Conservation (phyloP, 2,113 vertebrate genomes). For the Spermophilus dauricus region DNA sequence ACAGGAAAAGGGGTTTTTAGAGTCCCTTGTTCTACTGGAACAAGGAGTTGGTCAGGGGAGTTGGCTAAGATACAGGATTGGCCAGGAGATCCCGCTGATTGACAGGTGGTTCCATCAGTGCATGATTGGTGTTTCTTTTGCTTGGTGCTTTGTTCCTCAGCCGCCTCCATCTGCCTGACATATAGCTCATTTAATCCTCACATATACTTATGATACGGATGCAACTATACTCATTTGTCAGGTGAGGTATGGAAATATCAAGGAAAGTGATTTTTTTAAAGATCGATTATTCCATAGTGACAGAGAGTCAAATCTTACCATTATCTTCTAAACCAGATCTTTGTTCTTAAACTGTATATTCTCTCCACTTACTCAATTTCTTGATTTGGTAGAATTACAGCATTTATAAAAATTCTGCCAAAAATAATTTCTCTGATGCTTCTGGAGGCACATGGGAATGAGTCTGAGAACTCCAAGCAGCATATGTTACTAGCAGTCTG, state of each 20-base stretch:
- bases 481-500: background rate
- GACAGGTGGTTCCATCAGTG: too few species aligned
- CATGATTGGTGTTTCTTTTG: too few species aligned
- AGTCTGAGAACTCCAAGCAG: background rate
- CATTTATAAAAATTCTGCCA: background rate
- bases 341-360: background rate
- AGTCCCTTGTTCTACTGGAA: too few species aligned
- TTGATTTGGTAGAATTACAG: background rate
- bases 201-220: background rate
- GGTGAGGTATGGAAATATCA: background rate
- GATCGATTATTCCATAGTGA: background rate
- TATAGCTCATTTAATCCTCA: background rate
- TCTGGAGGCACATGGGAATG: background rate
- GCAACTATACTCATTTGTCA: background rate
- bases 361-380: background rate
- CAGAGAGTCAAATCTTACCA: background rate
- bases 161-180: too few species aligned
- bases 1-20: too few species aligned
- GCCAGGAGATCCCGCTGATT: too few species aligned
- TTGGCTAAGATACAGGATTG: too few species aligned
- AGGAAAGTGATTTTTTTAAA: background rate
- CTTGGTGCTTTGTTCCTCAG: too few species aligned
- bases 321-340: background rate
- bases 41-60: too few species aligned
- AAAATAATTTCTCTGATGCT: background rate